A percentile compares a stretch with the other conserved stretches of the same genome.
Evolutionary conservation across 2,113 vertebrate species (phyloP).

Genomic region (Marcusenius ussheri): DNA sequence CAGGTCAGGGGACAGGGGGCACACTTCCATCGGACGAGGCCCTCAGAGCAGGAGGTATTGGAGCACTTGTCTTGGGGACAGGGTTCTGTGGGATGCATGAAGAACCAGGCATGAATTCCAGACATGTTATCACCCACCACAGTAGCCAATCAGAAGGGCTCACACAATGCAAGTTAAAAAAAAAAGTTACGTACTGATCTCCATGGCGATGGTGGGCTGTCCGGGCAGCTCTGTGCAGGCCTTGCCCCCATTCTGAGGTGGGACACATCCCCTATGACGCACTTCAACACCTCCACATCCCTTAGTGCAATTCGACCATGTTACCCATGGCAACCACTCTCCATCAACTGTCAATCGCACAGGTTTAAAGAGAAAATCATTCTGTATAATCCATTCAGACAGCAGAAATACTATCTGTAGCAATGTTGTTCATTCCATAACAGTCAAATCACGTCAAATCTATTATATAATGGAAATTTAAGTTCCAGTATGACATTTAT

Average conservation of each 20-base stretch:
- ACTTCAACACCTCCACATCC: conserved; percentile 63
- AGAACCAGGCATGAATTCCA: not conserved
- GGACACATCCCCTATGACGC: conserved; percentile 60
- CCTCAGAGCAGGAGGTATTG: conserved; percentile 60
- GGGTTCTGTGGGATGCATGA: conserved; percentile 44
- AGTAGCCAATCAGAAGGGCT: not conserved
- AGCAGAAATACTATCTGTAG: not conserved
- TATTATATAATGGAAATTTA: not conserved
- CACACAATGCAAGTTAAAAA: not conserved
- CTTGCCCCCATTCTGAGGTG: conserved; percentile 66
- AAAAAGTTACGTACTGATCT: conserved; percentile 62
- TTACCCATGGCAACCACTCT: conserved; percentile 67
- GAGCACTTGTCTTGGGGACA: conserved; percentile 65
- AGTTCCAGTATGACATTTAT: not conserved
- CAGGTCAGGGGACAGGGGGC: conserved; percentile 75
- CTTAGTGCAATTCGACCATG: conserved; percentile 71
- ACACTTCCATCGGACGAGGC: conserved; percentile 58
- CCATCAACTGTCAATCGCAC: conserved; percentile 61
- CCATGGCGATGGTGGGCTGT: conserved; percentile 32
- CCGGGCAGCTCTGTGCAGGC: conserved; percentile 58
- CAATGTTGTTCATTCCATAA: not conserved
- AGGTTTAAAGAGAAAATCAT: not conserved
- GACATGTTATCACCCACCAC: not conserved
- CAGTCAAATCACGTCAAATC: not conserved
- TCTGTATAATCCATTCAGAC: not conserved